Conservation (phyloP, 2,888 invertebrate species). For the Sarcophaga caerulescens region DNA sequence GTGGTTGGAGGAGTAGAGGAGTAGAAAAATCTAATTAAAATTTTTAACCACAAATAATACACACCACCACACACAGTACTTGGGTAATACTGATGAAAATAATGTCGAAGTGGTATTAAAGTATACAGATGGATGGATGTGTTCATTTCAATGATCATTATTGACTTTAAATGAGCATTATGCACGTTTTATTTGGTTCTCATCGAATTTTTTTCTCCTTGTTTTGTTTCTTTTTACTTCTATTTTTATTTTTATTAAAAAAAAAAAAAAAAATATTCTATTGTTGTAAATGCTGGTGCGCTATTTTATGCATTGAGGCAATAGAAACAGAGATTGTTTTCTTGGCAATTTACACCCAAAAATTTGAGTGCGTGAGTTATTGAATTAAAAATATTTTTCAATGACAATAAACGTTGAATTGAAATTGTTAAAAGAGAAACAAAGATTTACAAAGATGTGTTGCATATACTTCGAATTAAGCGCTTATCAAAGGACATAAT, state of each 20-base stretch:
- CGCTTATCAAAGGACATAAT: too few relatives aligned
- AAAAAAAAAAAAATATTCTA: not conserved
- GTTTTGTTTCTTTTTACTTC: not conserved
- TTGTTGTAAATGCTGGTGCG: not conserved
- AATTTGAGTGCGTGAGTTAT: not conserved
- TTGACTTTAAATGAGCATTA: slow-evolving; percentile 58
- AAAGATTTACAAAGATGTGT: too few relatives aligned
- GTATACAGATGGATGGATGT: slow-evolving; percentile 13
- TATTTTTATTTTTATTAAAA: slow-evolving; percentile 28
- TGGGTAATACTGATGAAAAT: not conserved
- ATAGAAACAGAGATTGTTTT: not conserved
- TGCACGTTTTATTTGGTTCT: slow-evolving; percentile 65
- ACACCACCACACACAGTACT: slow-evolving; percentile 32
- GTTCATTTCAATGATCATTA: slow-evolving; percentile 45
- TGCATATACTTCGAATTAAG: too few relatives aligned
- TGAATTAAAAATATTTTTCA: too few relatives aligned
- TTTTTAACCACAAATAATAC: slow-evolving; percentile 61
- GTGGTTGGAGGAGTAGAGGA: not conserved
- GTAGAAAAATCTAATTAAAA: slow-evolving; percentile 64
- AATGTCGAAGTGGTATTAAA: slow-evolving; percentile 43
- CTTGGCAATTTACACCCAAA: slow-evolving; percentile 32
- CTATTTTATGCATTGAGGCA: not conserved
- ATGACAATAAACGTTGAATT: too few relatives aligned
- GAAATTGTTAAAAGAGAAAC: too few relatives aligned
- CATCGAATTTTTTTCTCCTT: slow-evolving; percentile 34